These are phyloP conservation scores for Synanthedon andrenaeformis DNA, from an alignment of 2,888 invertebrate species.

Conservation along the genomic window DNA sequence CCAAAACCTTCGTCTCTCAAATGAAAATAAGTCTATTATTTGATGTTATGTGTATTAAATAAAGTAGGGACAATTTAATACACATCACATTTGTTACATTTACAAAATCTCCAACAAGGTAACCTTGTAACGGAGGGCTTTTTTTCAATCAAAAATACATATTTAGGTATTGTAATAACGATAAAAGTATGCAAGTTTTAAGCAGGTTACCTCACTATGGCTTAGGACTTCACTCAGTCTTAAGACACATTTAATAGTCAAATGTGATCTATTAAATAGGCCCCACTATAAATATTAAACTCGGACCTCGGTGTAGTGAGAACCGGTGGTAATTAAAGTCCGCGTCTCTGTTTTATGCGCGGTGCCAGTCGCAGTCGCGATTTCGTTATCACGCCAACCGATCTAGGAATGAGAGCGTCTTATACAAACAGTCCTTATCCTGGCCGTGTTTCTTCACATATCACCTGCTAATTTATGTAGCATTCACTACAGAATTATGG, in stretches of 20 bases:
- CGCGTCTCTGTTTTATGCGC: slow-evolving; percentile 13
- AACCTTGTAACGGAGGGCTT: too few relatives aligned
- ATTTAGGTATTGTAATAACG: too few relatives aligned
- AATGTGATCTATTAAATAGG: too few relatives aligned
- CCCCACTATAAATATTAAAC: not conserved
- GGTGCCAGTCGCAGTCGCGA: slow-evolving; percentile 16
- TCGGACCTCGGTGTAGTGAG: slow-evolving; percentile 1
- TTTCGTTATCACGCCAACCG: slow-evolving; percentile 30
- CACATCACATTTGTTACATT: too few relatives aligned
- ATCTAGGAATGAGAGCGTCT: slow-evolving; percentile 29
- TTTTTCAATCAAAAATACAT: too few relatives aligned
- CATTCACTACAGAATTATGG: slow-evolving; percentile 47
- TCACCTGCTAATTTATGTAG: slow-evolving; percentile 57
- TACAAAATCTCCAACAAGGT: too few relatives aligned
- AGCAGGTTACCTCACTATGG: not conserved
- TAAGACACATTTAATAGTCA: too few relatives aligned
- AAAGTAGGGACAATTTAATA: not conserved
- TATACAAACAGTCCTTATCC: slow-evolving; percentile 19
- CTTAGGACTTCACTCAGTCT: too few relatives aligned
- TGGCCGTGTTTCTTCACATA: slow-evolving; percentile 38
- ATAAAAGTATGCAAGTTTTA: not conserved
- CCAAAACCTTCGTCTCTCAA: not conserved
- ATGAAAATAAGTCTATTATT: not conserved
- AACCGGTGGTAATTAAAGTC: slow-evolving; percentile 6
- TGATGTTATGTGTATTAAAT: too few relatives aligned